A percentile compares a stretch with the other conserved stretches of the same genome.
Conservation (phyloP, 1,140 invertebrate genomes). For the Apis cerana region DNA sequence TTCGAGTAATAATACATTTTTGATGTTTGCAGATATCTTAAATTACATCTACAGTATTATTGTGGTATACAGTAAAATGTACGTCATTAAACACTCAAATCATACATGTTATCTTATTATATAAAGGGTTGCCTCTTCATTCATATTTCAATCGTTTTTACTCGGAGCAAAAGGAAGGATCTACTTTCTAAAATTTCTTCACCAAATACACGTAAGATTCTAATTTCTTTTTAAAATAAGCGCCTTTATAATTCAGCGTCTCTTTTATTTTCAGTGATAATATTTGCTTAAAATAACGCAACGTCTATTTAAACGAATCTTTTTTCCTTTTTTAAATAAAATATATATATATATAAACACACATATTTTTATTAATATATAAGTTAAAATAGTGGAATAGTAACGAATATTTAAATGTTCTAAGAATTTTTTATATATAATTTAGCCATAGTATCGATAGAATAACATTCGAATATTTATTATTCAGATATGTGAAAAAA, state of each 20-base stretch:
- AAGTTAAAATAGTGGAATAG: too few species aligned
- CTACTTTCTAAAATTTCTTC: not conserved
- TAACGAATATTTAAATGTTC: too few species aligned
- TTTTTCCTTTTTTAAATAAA: not conserved
- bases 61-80: slow-evolving; percentile 35
- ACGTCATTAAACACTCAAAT: slow-evolving; percentile 35
- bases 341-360: too few species aligned
- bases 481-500: not conserved
- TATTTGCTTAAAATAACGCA: not conserved
- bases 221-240: not conserved
- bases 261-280: not conserved
- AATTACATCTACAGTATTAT: slow-evolving; percentile 11
- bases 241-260: accelerated
- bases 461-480: not conserved
- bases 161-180: slow-evolving; percentile 1
- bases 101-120: slow-evolving; percentile 50
- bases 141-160: slow-evolving; percentile 14
- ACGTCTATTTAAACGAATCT: not conserved
- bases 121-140: slow-evolving; percentile 37
- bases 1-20: not conserved
- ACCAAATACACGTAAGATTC: not conserved
- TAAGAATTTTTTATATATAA: too few species aligned
- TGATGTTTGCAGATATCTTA: slow-evolving; percentile 46
- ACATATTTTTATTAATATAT: not conserved
- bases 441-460: not conserved